phyloP scores from a whole-genome alignment of 2,888 invertebrate species.

The Achlya flavicornis region DNA sequence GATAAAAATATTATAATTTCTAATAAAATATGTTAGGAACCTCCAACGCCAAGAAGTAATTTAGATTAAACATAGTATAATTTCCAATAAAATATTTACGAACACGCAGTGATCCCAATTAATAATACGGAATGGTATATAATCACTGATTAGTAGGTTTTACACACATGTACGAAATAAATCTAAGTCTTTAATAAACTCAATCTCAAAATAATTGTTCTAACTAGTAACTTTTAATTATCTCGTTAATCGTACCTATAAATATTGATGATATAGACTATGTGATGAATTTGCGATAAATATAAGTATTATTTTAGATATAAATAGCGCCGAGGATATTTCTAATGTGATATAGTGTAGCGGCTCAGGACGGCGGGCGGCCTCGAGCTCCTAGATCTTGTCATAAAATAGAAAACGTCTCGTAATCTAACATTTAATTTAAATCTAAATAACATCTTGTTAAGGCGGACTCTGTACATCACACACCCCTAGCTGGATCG shows the following conservation, averaged over 20 bases:
- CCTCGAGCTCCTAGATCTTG: constrained; percentile 34
- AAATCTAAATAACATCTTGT: constrained; percentile 37
- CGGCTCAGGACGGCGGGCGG: constrained; percentile 34
- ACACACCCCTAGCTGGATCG: constrained; percentile 16
- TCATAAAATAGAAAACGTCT: constrained; percentile 25
- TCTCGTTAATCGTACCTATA: constrained; percentile 28
- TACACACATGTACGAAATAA: constrained; percentile 35
- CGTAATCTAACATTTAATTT: constrained; percentile 27
- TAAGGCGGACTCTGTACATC: constrained; percentile 39
- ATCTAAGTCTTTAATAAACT: constrained; percentile 40
- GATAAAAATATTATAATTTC: constrained; percentile 35
- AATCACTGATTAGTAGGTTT: constrained; percentile 54
- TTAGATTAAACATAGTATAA: constrained; percentile 23
- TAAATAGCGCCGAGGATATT: constrained; percentile 18
- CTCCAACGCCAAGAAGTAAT: constrained; percentile 52
- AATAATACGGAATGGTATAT: constrained; percentile 60
- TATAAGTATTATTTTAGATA: constrained; percentile 27
- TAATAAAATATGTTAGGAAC: constrained; percentile 49
- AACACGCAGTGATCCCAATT: constrained; percentile 46
- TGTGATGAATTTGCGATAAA: constrained; percentile 22
- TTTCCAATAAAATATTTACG: constrained; percentile 13
- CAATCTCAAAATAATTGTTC: constrained; percentile 60
- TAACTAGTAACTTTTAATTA: constrained; percentile 46
- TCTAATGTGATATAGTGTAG: constrained; percentile 33
- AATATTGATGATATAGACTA: constrained; percentile 31